Evolutionary conservation across 2,888 invertebrate species (phyloP), one percentile per base, ranked within the genome.

Genomic region (Ochropleura leucogaster): DNA sequence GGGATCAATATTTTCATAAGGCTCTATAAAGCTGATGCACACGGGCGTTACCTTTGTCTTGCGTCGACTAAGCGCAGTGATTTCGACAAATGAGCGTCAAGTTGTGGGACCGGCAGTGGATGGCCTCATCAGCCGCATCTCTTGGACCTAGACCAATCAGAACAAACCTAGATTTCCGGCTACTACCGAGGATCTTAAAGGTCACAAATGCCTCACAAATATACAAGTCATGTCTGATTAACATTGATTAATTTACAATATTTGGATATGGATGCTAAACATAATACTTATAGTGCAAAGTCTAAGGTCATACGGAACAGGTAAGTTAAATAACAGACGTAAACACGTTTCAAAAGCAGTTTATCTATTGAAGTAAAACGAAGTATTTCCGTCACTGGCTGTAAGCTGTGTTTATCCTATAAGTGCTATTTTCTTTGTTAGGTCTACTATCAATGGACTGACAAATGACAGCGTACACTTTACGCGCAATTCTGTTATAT

Each of bases 311-410:
- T 8, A 16, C 8, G 63, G 62, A 57, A 49, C 1, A 49, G 53
- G 42, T 51, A 72, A 53, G 42, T 10, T 6, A 20, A 46, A 66
- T 3, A 30, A 0, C n/a, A 55, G 40, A 42, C 59, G 59, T 44
- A 53, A 79, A 79, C 57, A 18, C 1, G 82, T 70, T 70, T 49
- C 10, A 20, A 51, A 44, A 53, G 51, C 60, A 30, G 55, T 57
- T 68, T 20, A 51, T 8, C 57, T 49, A 20, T 51, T 3, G 14
- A 3, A 6, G 16, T 12, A 30, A 53, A 47, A 71, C 46, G 3
- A 40, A 40, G 8, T 71, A 30, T 53, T 64, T 71, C 57, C 79
- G 59, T 64, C 20, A 42, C 46, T 46, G 12, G 4, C 16, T 16
- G 18, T 14, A 44, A 20, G 7, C 3, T 69, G 30, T 47, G 14